Evolutionary conservation across 2,797 vertebrate species (phyloP).

Genomic region (Sus cebifrons): DNA sequence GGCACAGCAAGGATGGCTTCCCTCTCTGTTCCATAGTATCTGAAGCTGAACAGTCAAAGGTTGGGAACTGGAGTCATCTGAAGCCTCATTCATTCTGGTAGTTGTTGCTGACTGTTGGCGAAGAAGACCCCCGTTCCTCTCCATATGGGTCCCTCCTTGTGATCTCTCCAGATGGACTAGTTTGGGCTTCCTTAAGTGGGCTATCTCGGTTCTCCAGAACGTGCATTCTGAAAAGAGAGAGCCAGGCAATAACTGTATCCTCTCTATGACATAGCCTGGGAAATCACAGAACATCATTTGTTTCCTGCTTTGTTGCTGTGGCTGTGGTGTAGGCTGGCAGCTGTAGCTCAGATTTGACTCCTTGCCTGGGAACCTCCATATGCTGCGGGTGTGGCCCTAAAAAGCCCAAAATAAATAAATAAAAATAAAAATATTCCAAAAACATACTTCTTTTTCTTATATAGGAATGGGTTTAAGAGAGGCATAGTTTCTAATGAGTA

Average conservation of each 20-base stretch:
- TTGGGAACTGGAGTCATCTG: neutral
- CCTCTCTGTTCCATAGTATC: neutral
- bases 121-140: constrained; percentile 30
- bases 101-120: neutral
- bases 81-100: constrained; percentile 1
- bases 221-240: constrained; percentile 9
- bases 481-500: neutral
- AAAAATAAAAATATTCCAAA: constrained; percentile 26
- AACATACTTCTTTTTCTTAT: constrained; percentile 9
- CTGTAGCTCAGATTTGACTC: too few relatives aligned
- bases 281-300: constrained; percentile 43
- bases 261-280: neutral
- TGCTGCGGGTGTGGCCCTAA: too few relatives aligned
- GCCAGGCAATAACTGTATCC: neutral
- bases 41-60: constrained; percentile 28
- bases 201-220: neutral
- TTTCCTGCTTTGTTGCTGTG: neutral
- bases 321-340: too few relatives aligned
- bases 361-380: too few relatives aligned
- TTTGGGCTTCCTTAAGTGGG: constrained; percentile 48
- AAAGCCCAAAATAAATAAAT: too few relatives aligned
- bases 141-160: neutral
- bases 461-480: constrained; percentile 14
- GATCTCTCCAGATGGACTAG: constrained; percentile 15
- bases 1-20: neutral